Percentiles rank a stretch among this genome's conserved stretches.
These are phyloP conservation scores for Diarsia rubi DNA, from an alignment of 2,888 invertebrate species.

Conservation along the genomic window DNA sequence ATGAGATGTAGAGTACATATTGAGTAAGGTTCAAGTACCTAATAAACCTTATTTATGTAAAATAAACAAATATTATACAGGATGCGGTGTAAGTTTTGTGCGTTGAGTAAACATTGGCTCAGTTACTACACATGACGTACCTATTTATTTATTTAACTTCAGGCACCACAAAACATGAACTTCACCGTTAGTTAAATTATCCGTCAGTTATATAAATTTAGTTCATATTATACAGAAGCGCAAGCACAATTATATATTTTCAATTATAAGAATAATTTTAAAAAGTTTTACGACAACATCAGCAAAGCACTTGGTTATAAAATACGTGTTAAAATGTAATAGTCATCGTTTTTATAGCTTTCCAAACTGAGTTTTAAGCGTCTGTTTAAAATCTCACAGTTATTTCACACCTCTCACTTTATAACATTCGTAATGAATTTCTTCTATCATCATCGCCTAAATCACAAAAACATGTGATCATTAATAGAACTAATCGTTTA, in stretches of 20 bases:
- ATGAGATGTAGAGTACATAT: conserved; percentile 2
- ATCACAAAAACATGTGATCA: conserved; percentile 33
- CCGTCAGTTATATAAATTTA: neutral
- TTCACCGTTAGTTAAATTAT: neutral
- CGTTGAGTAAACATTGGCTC: conserved; percentile 36
- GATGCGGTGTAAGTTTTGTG: conserved; percentile 57
- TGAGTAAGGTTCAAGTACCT: conserved; percentile 33
- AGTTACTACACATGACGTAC: conserved; percentile 4
- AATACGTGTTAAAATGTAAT: conserved; percentile 9
- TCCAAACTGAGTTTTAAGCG: neutral
- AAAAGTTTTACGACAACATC: neutral
- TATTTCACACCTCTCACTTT: conserved; percentile 5
- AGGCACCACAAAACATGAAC: conserved; percentile 11
- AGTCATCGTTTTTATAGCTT: neutral
- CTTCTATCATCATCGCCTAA: conserved; percentile 16
- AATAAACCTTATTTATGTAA: conserved; percentile 45
- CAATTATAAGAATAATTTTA: conserved; percentile 2
- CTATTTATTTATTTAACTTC: conserved; percentile 10
- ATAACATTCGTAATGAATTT: conserved; percentile 14
- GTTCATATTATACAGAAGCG: neutral
- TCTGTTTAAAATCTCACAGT: conserved; percentile 4
- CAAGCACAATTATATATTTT: neutral
- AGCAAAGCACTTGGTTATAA: conserved; percentile 11
- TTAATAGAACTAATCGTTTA: conserved; percentile 51
- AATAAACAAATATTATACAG: conserved; percentile 59